Percentiles rank a stretch among this genome's conserved stretches.
These are phyloP conservation scores for Leucoptera coffeella DNA, from an alignment of 2,888 invertebrate genomes.

Conservation along the genomic window DNA sequence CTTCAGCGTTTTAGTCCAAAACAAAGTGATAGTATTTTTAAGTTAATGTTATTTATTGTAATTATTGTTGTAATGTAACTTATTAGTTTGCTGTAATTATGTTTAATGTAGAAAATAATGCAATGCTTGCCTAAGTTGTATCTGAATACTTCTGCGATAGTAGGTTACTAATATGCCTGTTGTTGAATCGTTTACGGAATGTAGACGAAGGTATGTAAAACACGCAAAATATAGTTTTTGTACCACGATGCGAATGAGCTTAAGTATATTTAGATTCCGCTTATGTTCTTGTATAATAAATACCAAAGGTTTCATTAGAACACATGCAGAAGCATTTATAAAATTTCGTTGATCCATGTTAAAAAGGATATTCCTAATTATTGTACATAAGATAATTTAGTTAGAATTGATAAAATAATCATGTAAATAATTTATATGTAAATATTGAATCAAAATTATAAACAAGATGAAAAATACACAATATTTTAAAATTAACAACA, in stretches of 20 bases:
- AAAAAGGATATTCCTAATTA: too few species aligned
- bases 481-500: constrained; percentile 39
- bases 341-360: constrained; percentile 15
- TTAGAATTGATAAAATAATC: too few species aligned
- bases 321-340: constrained; percentile 38
- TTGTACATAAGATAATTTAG: too few species aligned
- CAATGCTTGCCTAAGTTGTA: constrained; percentile 25
- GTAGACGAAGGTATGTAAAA: too few species aligned
- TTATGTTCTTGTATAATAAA: constrained; percentile 11
- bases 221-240: too few species aligned
- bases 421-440: constrained; percentile 28
- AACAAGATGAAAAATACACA: constrained; percentile 36
- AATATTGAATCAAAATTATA: constrained; percentile 24
- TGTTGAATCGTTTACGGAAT: too few species aligned
- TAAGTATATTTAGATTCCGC: too few species aligned
- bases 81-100: constrained; percentile 7
- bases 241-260: too few species aligned
- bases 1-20: constrained; percentile 51
- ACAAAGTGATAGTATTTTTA: constrained; percentile 41
- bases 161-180: too few species aligned
- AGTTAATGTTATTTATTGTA: constrained; percentile 20
- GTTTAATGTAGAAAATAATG: constrained; percentile 15
- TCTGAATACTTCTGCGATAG: constrained; percentile 29
- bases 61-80: constrained; percentile 6
- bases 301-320: constrained; percentile 45